Conservation (phyloP, 2,113 vertebrate species). For the Stomatorhinus ivindoensis region DNA sequence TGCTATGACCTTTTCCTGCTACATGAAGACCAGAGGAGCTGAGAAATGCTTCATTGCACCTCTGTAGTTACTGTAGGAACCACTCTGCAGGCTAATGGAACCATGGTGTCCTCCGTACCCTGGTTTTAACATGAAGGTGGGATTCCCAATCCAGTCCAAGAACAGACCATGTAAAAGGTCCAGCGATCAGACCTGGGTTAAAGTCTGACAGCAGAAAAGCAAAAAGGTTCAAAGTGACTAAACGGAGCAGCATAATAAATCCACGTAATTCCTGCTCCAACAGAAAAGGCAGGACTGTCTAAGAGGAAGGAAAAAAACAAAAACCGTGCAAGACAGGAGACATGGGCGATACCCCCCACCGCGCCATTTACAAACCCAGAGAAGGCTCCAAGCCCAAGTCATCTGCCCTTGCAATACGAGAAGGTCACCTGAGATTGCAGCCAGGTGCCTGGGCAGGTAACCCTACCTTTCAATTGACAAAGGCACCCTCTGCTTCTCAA, state of each 20-base stretch:
- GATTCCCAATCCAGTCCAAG: not conserved
- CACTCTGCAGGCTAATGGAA: not conserved
- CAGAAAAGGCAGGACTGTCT: not conserved
- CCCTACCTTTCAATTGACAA: not conserved
- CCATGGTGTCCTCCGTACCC: not conserved
- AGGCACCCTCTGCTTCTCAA: not conserved
- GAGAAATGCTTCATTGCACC: not conserved
- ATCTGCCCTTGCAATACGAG: constrained; percentile 1
- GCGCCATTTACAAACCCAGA: not conserved
- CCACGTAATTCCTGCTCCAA: not conserved
- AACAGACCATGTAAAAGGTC: not conserved
- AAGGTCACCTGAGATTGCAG: not conserved
- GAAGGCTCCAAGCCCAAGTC: not conserved
- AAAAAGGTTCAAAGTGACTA: not conserved
- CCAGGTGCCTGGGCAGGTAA: not conserved
- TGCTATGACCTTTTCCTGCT: not conserved
- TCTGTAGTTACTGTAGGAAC: not conserved
- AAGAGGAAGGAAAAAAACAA: not conserved
- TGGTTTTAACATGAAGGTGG: not conserved
- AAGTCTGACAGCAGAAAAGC: not conserved
- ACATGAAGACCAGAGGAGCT: not conserved
- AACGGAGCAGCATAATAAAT: not conserved
- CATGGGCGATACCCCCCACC: not conserved
- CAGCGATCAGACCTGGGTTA: not conserved
- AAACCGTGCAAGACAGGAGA: not conserved